Conservation (phyloP, 2,888 invertebrate species). For the Amiota communis region DNA sequence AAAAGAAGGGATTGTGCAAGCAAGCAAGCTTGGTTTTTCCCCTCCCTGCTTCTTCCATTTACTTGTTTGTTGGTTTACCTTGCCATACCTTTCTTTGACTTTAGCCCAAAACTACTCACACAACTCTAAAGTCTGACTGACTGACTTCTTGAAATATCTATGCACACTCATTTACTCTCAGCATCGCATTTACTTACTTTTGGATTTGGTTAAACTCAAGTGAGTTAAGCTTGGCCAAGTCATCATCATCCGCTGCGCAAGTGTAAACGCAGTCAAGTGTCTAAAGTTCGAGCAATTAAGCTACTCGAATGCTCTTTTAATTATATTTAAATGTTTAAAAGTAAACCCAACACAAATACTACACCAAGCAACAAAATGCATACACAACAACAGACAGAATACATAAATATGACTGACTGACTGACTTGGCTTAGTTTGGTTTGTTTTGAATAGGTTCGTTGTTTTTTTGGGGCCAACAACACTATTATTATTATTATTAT, state of each 20-base stretch:
- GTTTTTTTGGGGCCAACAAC: constrained; percentile 22
- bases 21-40: not conserved
- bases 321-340: constrained; percentile 41
- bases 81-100: constrained; percentile 32
- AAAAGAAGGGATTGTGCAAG: constrained; percentile 26
- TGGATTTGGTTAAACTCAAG: not conserved
- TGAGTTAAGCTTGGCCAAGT: not conserved
- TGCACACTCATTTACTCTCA: not conserved
- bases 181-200: too few relatives aligned
- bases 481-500: not conserved
- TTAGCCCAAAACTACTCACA: constrained; percentile 42
- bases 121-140: constrained; percentile 34
- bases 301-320: constrained; percentile 33
- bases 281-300: constrained; percentile 25
- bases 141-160: constrained; percentile 31
- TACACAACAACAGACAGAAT: constrained; percentile 22
- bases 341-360: too few relatives aligned
- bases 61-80: not conserved
- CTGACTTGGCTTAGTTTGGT: not conserved
- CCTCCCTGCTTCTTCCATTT: not conserved
- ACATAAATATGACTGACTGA: too few relatives aligned
- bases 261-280: constrained; percentile 20
- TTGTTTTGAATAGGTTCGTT: constrained; percentile 8
- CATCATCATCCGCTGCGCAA: not conserved
- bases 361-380: constrained; percentile 40